Conservation (phyloP, 1,140 invertebrate genomes). For the Drosophila pectinifera region DNA sequence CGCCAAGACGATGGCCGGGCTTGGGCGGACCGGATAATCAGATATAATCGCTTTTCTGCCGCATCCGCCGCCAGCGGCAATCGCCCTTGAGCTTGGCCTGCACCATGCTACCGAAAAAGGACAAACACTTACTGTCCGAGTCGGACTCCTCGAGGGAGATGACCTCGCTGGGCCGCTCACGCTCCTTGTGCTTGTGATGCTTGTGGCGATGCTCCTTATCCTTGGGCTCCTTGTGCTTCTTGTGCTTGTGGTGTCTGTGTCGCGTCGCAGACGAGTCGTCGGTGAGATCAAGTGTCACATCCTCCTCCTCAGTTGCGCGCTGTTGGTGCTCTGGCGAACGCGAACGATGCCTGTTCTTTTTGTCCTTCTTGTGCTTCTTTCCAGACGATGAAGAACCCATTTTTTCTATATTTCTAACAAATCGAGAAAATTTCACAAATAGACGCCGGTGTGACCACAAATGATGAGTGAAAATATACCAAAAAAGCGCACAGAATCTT, state of each 20-base stretch:
- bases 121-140: slow-evolving; percentile 68
- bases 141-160: slow-evolving; percentile 80
- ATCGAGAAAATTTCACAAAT: slow-evolving; percentile 39
- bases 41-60: slow-evolving; percentile 61
- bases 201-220: slow-evolving; percentile 70
- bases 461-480: not conserved
- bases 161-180: slow-evolving; percentile 59
- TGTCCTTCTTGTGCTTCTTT: slow-evolving; percentile 85
- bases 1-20: slow-evolving; percentile 46
- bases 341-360: slow-evolving; percentile 74
- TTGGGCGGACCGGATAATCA: slow-evolving; percentile 23
- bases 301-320: slow-evolving; percentile 49
- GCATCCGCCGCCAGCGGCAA: slow-evolving; percentile 37
- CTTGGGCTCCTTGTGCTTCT: slow-evolving; percentile 45
- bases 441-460: slow-evolving; percentile 42
- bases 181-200: slow-evolving; percentile 73
- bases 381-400: slow-evolving; percentile 81
- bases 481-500: not conserved
- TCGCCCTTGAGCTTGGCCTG: slow-evolving; percentile 56
- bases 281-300: slow-evolving; percentile 60
- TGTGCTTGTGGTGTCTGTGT: slow-evolving; percentile 72
- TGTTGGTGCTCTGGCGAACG: slow-evolving; percentile 56
- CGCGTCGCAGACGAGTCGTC: slow-evolving; percentile 57
- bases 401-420: slow-evolving; percentile 19
- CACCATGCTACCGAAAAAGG: slow-evolving; percentile 25